Base-by-base conservation (phyloP, 1,140 invertebrate species). In the Drosophila subobscura region DNA sequence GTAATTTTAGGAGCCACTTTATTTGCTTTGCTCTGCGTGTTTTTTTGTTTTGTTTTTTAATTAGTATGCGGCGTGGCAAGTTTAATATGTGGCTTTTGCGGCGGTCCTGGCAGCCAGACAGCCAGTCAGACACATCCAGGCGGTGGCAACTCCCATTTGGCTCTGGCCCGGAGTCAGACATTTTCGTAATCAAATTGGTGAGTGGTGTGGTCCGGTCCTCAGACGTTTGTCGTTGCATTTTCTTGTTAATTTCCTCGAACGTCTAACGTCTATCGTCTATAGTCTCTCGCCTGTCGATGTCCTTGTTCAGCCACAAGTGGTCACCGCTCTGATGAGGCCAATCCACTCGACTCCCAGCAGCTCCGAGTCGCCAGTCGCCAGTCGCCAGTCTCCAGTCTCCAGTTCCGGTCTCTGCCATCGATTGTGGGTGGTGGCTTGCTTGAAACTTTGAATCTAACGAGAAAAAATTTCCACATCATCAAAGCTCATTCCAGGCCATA, bases 391-490 rank as follows among this genome's bases (percentile, higher is more conserved):
- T 0, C 16, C 16, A 20, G 46, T 46, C 63, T 58, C 29, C 41
- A 33, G 25, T 49, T 72, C 23, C 16, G 27, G 57, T 33, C 41
- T 50, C 22, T 20, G 1, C 50, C 64, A 63, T 56, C 78, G 55
- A 71, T 60, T 71, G 79, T 53, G 55, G 66, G 52, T 61, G 33
- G 29, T 10, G 33, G 33, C 33, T 37, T 4, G 10, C 10, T 37
- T 37, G 76, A 88, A 88, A 71, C 81, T 88, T 88, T 80, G 84
- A 88, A 79, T 88, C 84, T 88, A 88, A 90, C 86, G 86, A 90
- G 88, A 84, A 90, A 73, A 90, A 90, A 90, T 90, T 90, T 90
- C 88, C 88, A 90, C 88, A 90, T 90, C 88, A 90, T 90, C 88
- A 90, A 88, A 90, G 88, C 83, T 90, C 83, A 88, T 90, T 90